Percentiles rank a stretch among this genome's conserved stretches.
These are phyloP conservation scores for Leptodactylus fuscus DNA, from an alignment of 2,113 vertebrate genomes.

Conservation along the genomic window DNA sequence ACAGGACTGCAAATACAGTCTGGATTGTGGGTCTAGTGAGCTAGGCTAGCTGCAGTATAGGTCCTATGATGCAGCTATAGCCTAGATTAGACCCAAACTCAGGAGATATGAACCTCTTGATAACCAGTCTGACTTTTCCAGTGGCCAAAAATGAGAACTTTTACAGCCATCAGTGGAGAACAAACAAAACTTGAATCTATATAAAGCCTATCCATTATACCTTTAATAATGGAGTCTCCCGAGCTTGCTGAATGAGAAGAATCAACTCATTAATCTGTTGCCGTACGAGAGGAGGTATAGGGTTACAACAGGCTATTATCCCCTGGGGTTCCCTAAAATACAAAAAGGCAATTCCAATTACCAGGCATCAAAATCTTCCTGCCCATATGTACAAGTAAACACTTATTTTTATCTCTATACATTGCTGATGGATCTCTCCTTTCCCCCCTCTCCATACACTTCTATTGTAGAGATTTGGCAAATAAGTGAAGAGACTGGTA, in stretches of 20 bases:
- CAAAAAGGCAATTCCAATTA: neutral
- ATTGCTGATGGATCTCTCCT: no score
- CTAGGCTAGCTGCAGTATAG: no score
- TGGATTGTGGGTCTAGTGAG: no score
- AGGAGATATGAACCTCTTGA: no score
- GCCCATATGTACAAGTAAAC: neutral
- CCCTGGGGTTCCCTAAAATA: slow-evolving; percentile 88
- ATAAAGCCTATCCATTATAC: slow-evolving; percentile 73
- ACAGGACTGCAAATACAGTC: no score
- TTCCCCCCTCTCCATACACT: no score
- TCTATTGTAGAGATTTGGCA: no score
- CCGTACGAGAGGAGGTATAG: slow-evolving; percentile 88
- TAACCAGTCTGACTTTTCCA: neutral
- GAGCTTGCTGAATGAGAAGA: slow-evolving; percentile 85
- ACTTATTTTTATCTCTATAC: no score
- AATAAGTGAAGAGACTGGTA: no score
- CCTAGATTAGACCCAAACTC: no score
- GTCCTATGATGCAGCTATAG: no score
- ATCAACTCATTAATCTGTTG: slow-evolving; percentile 95
- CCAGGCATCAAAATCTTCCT: neutral
- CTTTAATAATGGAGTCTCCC: slow-evolving; percentile 94
- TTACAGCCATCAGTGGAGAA: neutral
- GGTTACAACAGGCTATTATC: slow-evolving; percentile 94
- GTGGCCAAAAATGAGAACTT: neutral
- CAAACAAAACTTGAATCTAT: no score